Conservation (phyloP, 2,113 vertebrate species). For the Corythoichthys intestinalis region DNA sequence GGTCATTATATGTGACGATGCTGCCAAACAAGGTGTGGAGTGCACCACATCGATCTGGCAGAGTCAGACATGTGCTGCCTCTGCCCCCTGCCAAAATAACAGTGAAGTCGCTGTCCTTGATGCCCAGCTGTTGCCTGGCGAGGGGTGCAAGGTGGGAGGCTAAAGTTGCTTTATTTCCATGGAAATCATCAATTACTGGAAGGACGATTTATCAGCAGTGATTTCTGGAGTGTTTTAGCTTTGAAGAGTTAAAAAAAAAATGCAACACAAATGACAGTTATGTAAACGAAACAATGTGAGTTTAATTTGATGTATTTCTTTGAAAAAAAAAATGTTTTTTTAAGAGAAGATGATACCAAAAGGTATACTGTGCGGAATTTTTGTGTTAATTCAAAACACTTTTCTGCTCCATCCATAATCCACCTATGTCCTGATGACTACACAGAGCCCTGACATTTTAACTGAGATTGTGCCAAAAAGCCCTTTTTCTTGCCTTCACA, state of each 20-base stretch:
- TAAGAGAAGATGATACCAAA: too few relatives aligned
- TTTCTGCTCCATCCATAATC: too few relatives aligned
- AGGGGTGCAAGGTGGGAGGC: conserved; percentile 61
- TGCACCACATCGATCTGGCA: conserved; percentile 48
- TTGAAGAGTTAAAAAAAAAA: not conserved
- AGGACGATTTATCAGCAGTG: conserved; percentile 35
- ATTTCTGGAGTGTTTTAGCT: conserved; percentile 10
- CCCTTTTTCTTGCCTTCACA: too few relatives aligned
- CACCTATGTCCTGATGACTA: too few relatives aligned
- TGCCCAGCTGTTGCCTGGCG: conserved; percentile 70
- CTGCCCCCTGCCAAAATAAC: conserved; percentile 54
- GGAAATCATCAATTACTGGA: conserved; percentile 60
- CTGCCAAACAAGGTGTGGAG: conserved; percentile 46
- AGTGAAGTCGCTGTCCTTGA: conserved; percentile 65
- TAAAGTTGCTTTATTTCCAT: conserved; percentile 76
- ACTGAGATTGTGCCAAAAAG: too few relatives aligned
- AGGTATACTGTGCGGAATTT: too few relatives aligned
- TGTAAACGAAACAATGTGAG: not conserved
- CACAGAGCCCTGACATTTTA: too few relatives aligned
- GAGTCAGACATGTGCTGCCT: conserved; percentile 13
- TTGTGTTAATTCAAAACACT: too few relatives aligned
- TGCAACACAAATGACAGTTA: not conserved
- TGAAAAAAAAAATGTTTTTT: too few relatives aligned
- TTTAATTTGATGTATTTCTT: too few relatives aligned
- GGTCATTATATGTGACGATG: conserved; percentile 41